Percentiles rank a stretch among this genome's conserved stretches.
These are phyloP conservation scores for Dicaeum eximium DNA, from an alignment of 2,113 vertebrate species.

Conservation along the genomic window DNA sequence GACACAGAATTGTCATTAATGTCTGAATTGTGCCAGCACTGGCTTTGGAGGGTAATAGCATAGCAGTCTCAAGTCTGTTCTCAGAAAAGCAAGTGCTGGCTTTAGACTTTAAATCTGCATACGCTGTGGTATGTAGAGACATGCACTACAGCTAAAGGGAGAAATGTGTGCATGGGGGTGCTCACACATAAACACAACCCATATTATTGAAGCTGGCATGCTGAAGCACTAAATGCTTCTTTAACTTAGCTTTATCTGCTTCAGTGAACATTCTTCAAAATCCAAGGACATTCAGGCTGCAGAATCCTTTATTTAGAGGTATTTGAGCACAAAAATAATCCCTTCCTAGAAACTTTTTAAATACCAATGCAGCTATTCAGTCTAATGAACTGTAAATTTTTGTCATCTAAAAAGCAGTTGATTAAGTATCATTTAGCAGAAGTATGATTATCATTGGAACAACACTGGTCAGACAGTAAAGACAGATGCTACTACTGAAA, in stretches of 20 bases:
- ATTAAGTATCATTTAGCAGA: constrained; percentile 21
- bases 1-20: constrained; percentile 2
- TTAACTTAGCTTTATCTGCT: constrained; percentile 73
- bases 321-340: constrained; percentile 72
- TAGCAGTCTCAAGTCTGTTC: background rate
- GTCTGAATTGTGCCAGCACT: background rate
- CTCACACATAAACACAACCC: background rate
- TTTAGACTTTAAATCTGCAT: background rate
- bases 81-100: background rate
- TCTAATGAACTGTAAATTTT: constrained; percentile 71
- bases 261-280: constrained; percentile 62
- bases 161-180: background rate
- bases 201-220: constrained; percentile 59
- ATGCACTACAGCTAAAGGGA: background rate
- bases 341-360: constrained; percentile 61
- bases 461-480: background rate
- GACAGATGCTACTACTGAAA: background rate
- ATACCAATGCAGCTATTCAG: constrained; percentile 44
- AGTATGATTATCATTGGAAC: background rate
- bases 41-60: background rate
- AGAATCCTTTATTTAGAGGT: constrained; percentile 54
- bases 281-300: constrained; percentile 51
- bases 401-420: constrained; percentile 29
- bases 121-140: background rate
- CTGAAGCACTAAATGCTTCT: constrained; percentile 69